Evolutionary conservation across 2,888 invertebrate genomes (phyloP).

Genomic region (Fissipunctia ypsillon): DNA sequence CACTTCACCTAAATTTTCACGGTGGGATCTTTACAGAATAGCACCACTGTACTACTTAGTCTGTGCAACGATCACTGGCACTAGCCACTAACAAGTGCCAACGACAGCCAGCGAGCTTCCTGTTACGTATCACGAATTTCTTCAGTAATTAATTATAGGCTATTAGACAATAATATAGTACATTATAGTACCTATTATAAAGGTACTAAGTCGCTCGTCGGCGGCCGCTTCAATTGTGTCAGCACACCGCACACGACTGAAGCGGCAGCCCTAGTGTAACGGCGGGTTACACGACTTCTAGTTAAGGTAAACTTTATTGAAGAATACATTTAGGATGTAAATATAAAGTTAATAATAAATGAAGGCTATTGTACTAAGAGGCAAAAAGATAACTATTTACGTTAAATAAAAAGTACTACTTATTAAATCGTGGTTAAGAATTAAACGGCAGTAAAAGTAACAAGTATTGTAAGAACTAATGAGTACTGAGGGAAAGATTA

Average conservation of each 20-base stretch:
- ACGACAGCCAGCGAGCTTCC: neutral
- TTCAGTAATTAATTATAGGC: conserved; percentile 38
- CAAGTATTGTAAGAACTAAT: neutral
- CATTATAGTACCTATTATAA: conserved; percentile 12
- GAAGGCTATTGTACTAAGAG: neutral
- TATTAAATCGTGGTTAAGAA: neutral
- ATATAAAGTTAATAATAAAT: neutral
- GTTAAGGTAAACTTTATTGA: conserved; percentile 13
- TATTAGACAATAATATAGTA: conserved; percentile 18
- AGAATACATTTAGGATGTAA: neutral
- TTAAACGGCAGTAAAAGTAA: neutral
- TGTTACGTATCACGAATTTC: conserved; percentile 1
- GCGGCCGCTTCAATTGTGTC: too few relatives aligned
- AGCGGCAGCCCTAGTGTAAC: conserved; percentile 40
- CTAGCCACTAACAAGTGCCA: neutral
- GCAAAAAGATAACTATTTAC: neutral
- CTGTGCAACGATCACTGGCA: too few relatives aligned
- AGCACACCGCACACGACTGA: too few relatives aligned
- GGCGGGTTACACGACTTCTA: conserved; percentile 41
- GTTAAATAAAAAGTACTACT: neutral
- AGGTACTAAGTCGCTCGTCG: too few relatives aligned
- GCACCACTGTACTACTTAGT: too few relatives aligned
- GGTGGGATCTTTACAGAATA: too few relatives aligned
- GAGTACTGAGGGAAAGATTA: neutral
- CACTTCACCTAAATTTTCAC: too few relatives aligned